Evolutionary conservation across 1,140 invertebrate species (phyloP), one percentile per base, ranked within the genome.

Genomic region (Neomicropteryx cornuta): DNA sequence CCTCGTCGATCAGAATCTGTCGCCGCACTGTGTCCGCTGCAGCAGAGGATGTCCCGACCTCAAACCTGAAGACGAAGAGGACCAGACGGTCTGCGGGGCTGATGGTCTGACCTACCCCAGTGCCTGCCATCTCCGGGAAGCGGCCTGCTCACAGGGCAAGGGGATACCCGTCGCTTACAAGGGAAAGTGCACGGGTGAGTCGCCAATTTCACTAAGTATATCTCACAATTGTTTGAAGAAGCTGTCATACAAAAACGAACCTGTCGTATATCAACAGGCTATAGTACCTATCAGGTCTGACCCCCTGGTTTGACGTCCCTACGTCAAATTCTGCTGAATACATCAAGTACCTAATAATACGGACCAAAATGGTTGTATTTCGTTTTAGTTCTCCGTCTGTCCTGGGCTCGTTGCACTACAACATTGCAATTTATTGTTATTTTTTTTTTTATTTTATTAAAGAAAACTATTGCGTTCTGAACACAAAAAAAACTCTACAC

Each of bases 51-150:
- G 84, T 61, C 71, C 71, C 27, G 54, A 55, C 32, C 42, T 48
- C 41, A 46, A 52, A 21, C 39, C 50, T 37, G 38, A 20, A 8
- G 54, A 62, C 38, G 67, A 68, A 27, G 66, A 70, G 41, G 57
- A 59, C 38, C 62, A 75, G 50, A 75, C 76, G 27, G 81, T 93
- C 6, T 94, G 89, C 66, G 91, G 87, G 2, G 77, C 79, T 23
- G 87, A 94, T 67, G 87, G 85, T 14, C 68, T 79, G 41, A 92
- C 88, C 18, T 94, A 94, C 67, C 75, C 76, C 39, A 88, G 83
- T 58, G 72, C 81, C 41, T 94, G 91, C 68, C 81, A 90, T 58
- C 70, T 94, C 53, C 73, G 81, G 50, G 76, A 83, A 45, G 81
- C 81, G 37, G 83, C 90, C 17, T 95, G 90, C 62, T 71, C 76